These are phyloP conservation scores for Drosophila hamatofila DNA, from an alignment of 2,888 invertebrate genomes.

Conservation along the genomic window DNA sequence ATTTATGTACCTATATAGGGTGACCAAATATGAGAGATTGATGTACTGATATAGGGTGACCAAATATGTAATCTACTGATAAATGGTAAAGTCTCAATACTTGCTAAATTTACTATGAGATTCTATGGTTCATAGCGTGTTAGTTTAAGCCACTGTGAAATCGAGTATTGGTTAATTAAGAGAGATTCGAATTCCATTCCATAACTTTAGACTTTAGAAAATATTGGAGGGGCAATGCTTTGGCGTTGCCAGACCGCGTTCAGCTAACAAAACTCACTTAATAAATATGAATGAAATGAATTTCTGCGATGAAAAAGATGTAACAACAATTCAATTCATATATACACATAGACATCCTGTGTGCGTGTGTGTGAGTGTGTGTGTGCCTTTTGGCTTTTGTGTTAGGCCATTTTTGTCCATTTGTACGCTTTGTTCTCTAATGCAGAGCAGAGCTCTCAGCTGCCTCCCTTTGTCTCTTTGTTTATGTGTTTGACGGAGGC, in stretches of 20 bases:
- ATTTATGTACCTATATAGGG: not conserved
- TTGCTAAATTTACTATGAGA: not conserved
- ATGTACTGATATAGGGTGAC: not conserved
- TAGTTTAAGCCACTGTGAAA: not conserved
- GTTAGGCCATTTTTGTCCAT: constrained; percentile 49
- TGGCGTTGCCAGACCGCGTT: constrained; percentile 10
- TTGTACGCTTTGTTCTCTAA: constrained; percentile 41
- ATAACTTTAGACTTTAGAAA: not conserved
- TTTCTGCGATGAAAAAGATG: constrained; percentile 11
- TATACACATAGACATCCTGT: not conserved
- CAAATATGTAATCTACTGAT: not conserved
- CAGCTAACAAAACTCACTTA: constrained; percentile 9
- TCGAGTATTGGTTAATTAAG: not conserved
- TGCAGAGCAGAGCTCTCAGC: constrained; percentile 9
- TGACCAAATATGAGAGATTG: not conserved
- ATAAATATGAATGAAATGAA: constrained; percentile 29
- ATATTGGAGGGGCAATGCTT: constrained; percentile 16
- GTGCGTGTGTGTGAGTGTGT: constrained; percentile 6
- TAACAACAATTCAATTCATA: constrained; percentile 16
- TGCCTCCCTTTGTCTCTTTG: constrained; percentile 10
- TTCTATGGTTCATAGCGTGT: not conserved
- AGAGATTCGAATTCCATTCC: not conserved
- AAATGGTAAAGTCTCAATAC: too few species aligned
- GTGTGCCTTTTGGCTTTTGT: constrained; percentile 32
- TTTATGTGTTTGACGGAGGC: constrained; percentile 27